Percentiles rank a stretch among this genome's conserved stretches.
phyloP scores from a whole-genome alignment of 2,888 invertebrate genomes.

The Parthenolecanium corni region DNA sequence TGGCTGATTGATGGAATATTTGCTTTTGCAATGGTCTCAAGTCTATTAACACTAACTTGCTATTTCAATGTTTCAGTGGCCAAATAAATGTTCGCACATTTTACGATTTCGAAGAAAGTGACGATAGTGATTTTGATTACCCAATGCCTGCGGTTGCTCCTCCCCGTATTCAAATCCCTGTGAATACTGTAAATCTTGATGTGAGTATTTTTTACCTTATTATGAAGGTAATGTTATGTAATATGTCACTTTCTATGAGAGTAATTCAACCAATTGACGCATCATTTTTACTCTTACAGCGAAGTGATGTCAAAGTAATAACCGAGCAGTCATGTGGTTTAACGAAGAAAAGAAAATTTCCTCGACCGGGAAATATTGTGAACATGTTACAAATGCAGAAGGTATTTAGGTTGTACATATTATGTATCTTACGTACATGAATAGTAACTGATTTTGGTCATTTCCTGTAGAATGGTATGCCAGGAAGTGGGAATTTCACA shows the following conservation, averaged over 20 bases:
- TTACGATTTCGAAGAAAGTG: conserved; percentile 19
- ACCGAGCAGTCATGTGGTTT: conserved; percentile 38
- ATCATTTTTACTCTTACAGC: conserved; percentile 37
- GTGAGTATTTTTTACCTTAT: conserved; percentile 6
- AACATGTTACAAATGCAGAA: conserved; percentile 28
- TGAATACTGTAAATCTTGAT: conserved; percentile 14
- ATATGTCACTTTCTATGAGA: too few relatives aligned
- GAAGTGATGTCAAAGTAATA: conserved; percentile 43
- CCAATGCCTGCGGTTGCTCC: conserved; percentile 12
- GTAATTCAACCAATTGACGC: neutral
- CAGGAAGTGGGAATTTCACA: conserved; percentile 22
- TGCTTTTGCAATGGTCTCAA: neutral
- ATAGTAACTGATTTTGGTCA: neutral
- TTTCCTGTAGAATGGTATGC: conserved; percentile 20
- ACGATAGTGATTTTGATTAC: conserved; percentile 21
- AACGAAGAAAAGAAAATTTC: conserved; percentile 15
- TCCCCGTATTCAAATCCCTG: conserved; percentile 11
- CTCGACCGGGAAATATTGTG: conserved; percentile 18
- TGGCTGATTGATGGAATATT: neutral
- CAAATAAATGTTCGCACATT: conserved; percentile 11
- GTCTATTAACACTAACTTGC: neutral
- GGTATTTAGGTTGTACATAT: neutral
- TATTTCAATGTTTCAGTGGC: conserved; percentile 12
- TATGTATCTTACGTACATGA: neutral
- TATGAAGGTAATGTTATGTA: too few relatives aligned